These are phyloP conservation scores for Theocolax elegans DNA, from an alignment of 1,140 invertebrate species.

Conservation along the genomic window DNA sequence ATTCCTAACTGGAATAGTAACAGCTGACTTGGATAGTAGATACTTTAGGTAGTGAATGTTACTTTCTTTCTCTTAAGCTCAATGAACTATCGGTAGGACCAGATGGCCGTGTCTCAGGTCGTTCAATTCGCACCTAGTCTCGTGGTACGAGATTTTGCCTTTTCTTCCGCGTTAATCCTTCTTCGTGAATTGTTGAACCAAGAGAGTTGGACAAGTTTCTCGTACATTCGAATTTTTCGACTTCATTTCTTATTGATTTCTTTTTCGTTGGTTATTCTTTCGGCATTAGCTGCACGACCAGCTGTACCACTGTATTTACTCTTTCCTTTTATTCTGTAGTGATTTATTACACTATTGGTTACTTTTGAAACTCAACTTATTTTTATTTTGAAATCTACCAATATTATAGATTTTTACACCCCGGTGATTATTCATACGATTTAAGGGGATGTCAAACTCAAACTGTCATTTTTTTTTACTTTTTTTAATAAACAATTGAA, in stretches of 20 bases:
- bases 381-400: too few relatives aligned
- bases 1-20: conserved; percentile 35
- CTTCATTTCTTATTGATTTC: conserved; percentile 1
- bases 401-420: too few relatives aligned
- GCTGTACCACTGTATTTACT: neutral
- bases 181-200: neutral
- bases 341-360: too few relatives aligned
- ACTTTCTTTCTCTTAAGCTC: conserved; percentile 36
- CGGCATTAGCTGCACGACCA: too few relatives aligned
- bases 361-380: too few relatives aligned
- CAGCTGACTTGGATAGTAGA: conserved; percentile 50
- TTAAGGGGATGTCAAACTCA: too few relatives aligned
- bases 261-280: neutral
- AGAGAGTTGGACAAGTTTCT: neutral
- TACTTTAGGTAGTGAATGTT: conserved; percentile 46
- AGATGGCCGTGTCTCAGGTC: conserved; percentile 49
- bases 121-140: too few relatives aligned
- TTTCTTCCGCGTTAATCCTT: conserved; percentile 34
- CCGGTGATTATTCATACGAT: too few relatives aligned
- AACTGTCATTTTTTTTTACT: too few relatives aligned
- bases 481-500: too few relatives aligned
- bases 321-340: too few relatives aligned
- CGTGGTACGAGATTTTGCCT: too few relatives aligned
- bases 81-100: conserved; percentile 51
- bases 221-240: conserved; percentile 10